Evolutionary conservation across 2,888 invertebrate genomes (phyloP).

Genomic region (Therioaphis trifolii): DNA sequence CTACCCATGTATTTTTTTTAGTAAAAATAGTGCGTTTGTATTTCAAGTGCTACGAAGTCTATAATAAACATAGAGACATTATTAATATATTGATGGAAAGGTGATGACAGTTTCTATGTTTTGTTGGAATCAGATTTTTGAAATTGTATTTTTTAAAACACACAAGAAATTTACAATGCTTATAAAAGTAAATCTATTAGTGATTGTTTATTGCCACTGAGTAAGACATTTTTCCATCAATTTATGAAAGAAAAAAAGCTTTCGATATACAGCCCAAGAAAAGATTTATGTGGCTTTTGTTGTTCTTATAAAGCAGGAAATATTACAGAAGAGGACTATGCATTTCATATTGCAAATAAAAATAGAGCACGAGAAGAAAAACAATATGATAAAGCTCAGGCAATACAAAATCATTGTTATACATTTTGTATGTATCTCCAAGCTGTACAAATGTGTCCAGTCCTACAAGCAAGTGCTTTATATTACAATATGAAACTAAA

Average conservation of each 20-base stretch:
- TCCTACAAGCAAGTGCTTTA: conserved; percentile 33
- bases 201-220: not conserved
- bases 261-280: conserved; percentile 63
- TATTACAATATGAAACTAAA: conserved; percentile 54
- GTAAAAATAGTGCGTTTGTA: no score
- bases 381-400: conserved; percentile 64
- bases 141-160: conserved; percentile 35
- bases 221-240: not conserved
- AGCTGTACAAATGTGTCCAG: conserved; percentile 42
- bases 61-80: no score
- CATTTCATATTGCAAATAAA: conserved; percentile 64
- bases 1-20: no score
- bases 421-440: conserved; percentile 3
- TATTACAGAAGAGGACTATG: conserved; percentile 64
- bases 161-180: conserved; percentile 33
- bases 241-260: not conserved
- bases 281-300: conserved; percentile 66
- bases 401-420: conserved; percentile 28
- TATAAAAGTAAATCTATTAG: conserved; percentile 5
- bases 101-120: no score
- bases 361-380: conserved; percentile 65
- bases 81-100: no score
- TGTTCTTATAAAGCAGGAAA: conserved; percentile 64
- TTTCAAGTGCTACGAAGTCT: no score
- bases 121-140: no score